Evolutionary conservation across 2,113 vertebrate genomes (phyloP).

Genomic region (Tretioscincus oriximinensis): DNA sequence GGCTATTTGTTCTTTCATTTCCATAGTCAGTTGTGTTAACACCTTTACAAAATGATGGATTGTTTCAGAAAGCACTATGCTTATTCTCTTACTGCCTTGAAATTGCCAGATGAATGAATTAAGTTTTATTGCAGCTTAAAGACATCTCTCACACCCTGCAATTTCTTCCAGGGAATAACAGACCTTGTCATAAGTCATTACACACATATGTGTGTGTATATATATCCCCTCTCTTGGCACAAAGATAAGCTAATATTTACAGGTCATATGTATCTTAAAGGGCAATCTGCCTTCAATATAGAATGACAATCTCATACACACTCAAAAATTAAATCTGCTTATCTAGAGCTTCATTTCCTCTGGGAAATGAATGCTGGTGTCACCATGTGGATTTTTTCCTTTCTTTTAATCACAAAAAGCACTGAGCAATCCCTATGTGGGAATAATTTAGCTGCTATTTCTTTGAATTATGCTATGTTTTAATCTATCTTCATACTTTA

Average conservation of each 20-base stretch:
- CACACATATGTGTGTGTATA: too few relatives aligned
- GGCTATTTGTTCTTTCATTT: slow-evolving; percentile 15
- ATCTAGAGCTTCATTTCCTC: slow-evolving; percentile 32
- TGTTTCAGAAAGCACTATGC: slow-evolving; percentile 25
- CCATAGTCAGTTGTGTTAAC: slow-evolving; percentile 27
- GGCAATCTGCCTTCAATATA: slow-evolving; percentile 17
- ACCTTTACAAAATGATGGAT: slow-evolving; percentile 31
- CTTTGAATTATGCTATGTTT: background rate
- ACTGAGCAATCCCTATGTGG: background rate
- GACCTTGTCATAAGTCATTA: slow-evolving; percentile 60
- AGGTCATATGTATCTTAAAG: slow-evolving; percentile 29
- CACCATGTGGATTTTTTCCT: background rate
- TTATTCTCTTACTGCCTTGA: slow-evolving; percentile 7
- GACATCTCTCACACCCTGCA: slow-evolving; percentile 20
- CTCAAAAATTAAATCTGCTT: slow-evolving; percentile 22
- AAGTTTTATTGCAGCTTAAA: slow-evolving; percentile 46
- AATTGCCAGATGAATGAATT: slow-evolving; percentile 49
- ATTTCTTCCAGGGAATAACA: slow-evolving; percentile 57
- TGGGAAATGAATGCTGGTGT: slow-evolving; percentile 13
- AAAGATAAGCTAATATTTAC: slow-evolving; percentile 45
- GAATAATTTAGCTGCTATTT: background rate
- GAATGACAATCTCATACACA: slow-evolving; percentile 10
- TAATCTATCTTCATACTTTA: background rate
- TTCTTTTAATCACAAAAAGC: background rate
- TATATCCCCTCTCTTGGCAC: background rate